Evolutionary conservation across 1,140 invertebrate genomes (phyloP), one percentile per base, ranked within the genome.

Genomic region (Orchestia grillus): DNA sequence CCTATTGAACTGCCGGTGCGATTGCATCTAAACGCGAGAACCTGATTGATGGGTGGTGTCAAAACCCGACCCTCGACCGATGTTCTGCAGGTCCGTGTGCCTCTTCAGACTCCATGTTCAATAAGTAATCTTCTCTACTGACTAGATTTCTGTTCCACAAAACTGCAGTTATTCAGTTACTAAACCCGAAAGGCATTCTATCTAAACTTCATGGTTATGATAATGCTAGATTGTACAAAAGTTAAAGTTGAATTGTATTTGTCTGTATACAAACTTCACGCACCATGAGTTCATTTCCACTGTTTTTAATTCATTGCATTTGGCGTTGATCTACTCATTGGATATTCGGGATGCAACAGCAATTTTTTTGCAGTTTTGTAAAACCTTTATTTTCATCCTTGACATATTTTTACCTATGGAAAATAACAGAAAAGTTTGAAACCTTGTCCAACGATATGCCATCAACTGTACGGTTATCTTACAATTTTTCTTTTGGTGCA

Each of bases 1-100:
- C 43, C 92, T 94, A 94, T 94, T 94, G 92, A 94, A 94, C 92
- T 45, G 44, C 43, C 44, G 92, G 23, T 45, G 44, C 92, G 92
- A 94, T 94, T 45, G 44, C 44, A 94, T 94, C 92, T 94, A 45
- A 94, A 94, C 44, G 92, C 44, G 43, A 42, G 43, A 94, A 40
- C 41, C 41, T 40, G 44, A 94, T 94, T 94, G 92, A 94, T 94
- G 92, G 44, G 6, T 15, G 0, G 41, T 47, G 92, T 94, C 92
- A 94, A 94, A 94, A 94, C 92, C 16, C 40, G 41, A 90, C n/a
- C 88, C n/a, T 41, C 28, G 88, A 90, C 42, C 88, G 62, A 77
- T 77, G 62, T 36, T 77, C 62, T 36, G 1, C 62, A 1, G 36
- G 62, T 36, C 62, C 28, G 6, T 28, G 62, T 77, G 62, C 62